Percentiles rank a stretch among this genome's conserved stretches.
These are phyloP conservation scores for Leuctra nigra DNA, from an alignment of 2,888 invertebrate genomes.

Conservation along the genomic window DNA sequence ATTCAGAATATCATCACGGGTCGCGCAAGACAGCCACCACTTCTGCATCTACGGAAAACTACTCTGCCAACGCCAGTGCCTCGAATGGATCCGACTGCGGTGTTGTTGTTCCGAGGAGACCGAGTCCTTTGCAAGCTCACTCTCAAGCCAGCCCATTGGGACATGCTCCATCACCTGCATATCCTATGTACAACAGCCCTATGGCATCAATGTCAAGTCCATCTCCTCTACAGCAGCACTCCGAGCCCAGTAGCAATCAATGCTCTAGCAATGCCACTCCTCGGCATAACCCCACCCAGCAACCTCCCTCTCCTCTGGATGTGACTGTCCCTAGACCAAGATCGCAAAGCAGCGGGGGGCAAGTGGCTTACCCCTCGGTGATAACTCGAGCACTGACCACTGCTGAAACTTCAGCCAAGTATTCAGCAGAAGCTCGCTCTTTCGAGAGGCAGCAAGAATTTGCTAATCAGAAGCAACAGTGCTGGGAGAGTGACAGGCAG, in stretches of 20 bases:
- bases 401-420: conserved; percentile 31
- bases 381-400: conserved; percentile 56
- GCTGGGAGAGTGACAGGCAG: conserved; percentile 39
- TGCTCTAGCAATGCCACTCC: conserved; percentile 26
- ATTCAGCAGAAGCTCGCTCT: conserved; percentile 34
- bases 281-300: conserved; percentile 39
- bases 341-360: conserved; percentile 48
- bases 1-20: conserved; percentile 24
- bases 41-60: conserved; percentile 18
- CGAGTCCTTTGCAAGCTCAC: conserved; percentile 60
- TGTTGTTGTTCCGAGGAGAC: conserved; percentile 57
- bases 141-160: conserved; percentile 67
- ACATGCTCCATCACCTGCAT: conserved; percentile 70
- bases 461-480: conserved; percentile 39
- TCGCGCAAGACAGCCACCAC: conserved; percentile 11
- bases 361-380: conserved; percentile 75
- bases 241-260: conserved; percentile 34
- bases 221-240: conserved; percentile 50
- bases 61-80: conserved; percentile 45
- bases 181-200: conserved; percentile 80
- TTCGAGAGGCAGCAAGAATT: conserved; percentile 34
- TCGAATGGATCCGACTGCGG: conserved; percentile 61
- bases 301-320: conserved; percentile 62
- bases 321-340: conserved; percentile 60
- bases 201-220: conserved; percentile 70